Base-by-base conservation (phyloP, 2,797 vertebrate genomes). In the Steatocranus sp. region DNA sequence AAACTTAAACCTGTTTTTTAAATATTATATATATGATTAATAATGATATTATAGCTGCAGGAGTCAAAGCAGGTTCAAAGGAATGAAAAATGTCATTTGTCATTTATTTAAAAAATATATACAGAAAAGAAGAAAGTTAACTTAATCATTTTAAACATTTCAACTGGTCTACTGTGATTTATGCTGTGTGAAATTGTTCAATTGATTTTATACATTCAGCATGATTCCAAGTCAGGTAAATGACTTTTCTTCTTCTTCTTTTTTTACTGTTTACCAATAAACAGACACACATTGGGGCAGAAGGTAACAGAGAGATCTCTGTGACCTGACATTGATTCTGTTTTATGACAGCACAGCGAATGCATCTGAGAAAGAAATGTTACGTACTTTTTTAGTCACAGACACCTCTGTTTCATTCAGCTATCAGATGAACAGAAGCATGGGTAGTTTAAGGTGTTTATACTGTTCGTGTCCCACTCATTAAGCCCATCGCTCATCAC, bases 121-220 rank as follows among this genome's bases (percentile, higher is more conserved):
- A 61, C 6, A n/a, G 34, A 34, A 48, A 48, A 48, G 25, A 46
- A 73, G 17, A n/a, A 73, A 30, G 15, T 48, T 73, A 17, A 73
- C 1, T 73, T 73, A 48, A 30, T 73, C 7, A 73, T 73, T 73
- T 73, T 12, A 18, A 48, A 46, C 66, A 73, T 17, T 27, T 30
- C 25, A 73, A 5, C 30, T 73, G 68, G 10, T n/a, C 25, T 73
- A 17, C 66, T 30, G 41, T 30, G 41, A 30, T 30, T 73, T 73
- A 73, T 48, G 41, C 25, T 48, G 25, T n/a, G 41, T 48, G 17
- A 73, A 73, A 48, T 48, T 73, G 1, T 48, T 73, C 25, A 49
- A 81, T 70, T 78, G 56, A 80, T 78, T 86, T 75, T 46, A 8
- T 56, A 18, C 34, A 7, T 68, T 73, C 32, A 79, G 14, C 68